Percentiles rank a stretch among this genome's conserved stretches.
Evolutionary conservation across 2,797 vertebrate species (phyloP).

Genomic region (Monodelphis domestica): DNA sequence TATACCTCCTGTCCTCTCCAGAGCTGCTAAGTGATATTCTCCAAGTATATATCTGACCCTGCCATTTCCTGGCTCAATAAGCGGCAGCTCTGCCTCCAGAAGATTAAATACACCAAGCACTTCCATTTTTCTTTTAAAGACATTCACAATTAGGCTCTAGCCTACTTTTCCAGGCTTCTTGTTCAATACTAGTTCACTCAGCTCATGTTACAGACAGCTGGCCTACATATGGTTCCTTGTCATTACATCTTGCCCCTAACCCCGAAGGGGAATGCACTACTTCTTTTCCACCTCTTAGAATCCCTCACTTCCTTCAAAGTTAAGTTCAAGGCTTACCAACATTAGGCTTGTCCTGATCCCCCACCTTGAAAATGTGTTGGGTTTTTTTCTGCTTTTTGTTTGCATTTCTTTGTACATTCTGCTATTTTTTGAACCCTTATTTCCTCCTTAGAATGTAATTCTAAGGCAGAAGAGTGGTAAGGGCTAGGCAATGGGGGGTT

Average conservation of each 20-base stretch:
- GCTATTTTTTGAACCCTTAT: no score
- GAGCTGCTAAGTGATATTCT: neutral
- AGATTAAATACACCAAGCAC: neutral
- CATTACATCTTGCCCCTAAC: neutral
- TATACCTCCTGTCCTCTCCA: no score
- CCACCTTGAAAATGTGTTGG: neutral
- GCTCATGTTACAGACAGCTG: neutral
- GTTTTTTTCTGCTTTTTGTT: neutral
- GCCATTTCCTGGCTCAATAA: neutral
- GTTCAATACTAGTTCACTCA: neutral
- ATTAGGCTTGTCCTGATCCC: neutral
- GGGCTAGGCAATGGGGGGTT: no score
- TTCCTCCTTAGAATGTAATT: no score
- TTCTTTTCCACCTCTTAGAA: neutral
- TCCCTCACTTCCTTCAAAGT: neutral
- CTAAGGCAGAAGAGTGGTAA: no score
- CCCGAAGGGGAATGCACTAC: neutral
- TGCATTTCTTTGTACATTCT: neutral
- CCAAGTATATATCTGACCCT: neutral
- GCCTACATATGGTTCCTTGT: neutral
- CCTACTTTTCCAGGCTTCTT: neutral
- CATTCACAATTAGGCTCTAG: neutral
- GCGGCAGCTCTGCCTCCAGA: neutral
- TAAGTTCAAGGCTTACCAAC: no score
- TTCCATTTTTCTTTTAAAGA: neutral